Evolutionary conservation across 1,140 invertebrate species (phyloP).

Genomic region (Leptoteleia sp.): DNA sequence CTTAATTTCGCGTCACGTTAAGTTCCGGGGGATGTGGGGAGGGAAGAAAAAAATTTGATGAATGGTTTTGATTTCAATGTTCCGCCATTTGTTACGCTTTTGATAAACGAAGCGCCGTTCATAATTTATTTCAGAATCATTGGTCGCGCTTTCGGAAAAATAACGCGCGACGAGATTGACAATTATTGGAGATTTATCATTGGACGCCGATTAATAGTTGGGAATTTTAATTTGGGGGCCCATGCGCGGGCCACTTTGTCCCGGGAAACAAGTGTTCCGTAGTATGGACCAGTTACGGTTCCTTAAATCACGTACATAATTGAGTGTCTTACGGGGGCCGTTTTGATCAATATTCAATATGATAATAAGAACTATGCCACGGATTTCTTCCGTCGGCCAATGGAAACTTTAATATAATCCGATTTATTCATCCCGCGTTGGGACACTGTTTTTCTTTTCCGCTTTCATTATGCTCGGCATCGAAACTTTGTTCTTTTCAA

Average conservation of each 20-base stretch:
- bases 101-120: conserved; percentile 38
- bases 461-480: conserved; percentile 12
- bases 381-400: conserved; percentile 30
- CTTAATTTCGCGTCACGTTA: too few relatives aligned
- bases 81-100: conserved; percentile 23
- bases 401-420: conserved; percentile 53
- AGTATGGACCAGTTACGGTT: conserved; percentile 3
- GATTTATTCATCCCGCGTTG: conserved; percentile 49
- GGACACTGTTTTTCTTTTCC: conserved; percentile 38
- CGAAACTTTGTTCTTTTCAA: conserved; percentile 27
- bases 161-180: conserved; percentile 14
- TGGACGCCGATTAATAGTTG: conserved; percentile 43
- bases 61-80: conserved; percentile 34
- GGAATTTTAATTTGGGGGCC: conserved; percentile 48
- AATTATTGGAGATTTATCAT: conserved; percentile 32
- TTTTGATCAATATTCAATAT: conserved; percentile 54
- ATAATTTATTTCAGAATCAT: conserved; percentile 37
- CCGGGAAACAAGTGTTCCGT: conserved; percentile 26
- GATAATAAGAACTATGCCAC: conserved; percentile 42
- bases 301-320: conserved; percentile 54
- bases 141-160: conserved; percentile 4
- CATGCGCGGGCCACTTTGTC: conserved; percentile 15
- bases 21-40: too few relatives aligned
- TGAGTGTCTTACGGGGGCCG: conserved; percentile 23
- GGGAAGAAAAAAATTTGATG: conserved; percentile 40